Evolutionary conservation across 2,797 vertebrate genomes (phyloP), one percentile per base, ranked within the genome.

Genomic region (Taeniopygia guttata): DNA sequence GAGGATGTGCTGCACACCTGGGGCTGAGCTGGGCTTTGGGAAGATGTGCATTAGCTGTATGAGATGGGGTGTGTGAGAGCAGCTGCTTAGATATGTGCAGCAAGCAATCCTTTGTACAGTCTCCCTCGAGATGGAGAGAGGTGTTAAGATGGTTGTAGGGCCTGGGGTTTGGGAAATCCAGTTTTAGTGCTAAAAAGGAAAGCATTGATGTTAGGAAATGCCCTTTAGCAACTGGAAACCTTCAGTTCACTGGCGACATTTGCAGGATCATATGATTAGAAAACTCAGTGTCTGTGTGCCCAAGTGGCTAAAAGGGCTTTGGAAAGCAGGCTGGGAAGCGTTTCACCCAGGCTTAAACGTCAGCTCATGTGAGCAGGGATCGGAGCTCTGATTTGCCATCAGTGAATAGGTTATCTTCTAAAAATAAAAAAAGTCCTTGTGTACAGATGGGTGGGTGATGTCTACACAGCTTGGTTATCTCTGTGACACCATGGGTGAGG

Each of bases 271-370:
- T 36, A 8, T n/a, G 75, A 11, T 87, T n/a, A 62, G 58, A 54
- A 74, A 56, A 17, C 5, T 11, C 2, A 2, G 30, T 49, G 15
- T 60, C 56, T 70, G 16, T 30, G 5, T 34, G 23, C n/a, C 34
- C 23, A 13, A 58, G 30, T 27, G 30, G 70, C 52, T 38, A 8
- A 69, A 79, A 63, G 8, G 43, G 76, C 7, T 75, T 62, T 62
- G 56, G 59, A 34, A 58, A 36, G 55, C 55, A 26, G 59, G 21
- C 16, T 64, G 52, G 64, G 67, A 30, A 43, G 42, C 43, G 55
- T 56, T 68, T 49, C 49, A 88, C 22, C 45, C 3, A 1, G 43
- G 29, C 25, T 56, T 58, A 30, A 36, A 32, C 0, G 0, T 40
- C 30, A 29, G 64, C 51, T 76, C 13, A 20, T 0, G 6, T 43